Base-by-base conservation (phyloP, 2,113 vertebrate species). In the Harpagus bidentatus region DNA sequence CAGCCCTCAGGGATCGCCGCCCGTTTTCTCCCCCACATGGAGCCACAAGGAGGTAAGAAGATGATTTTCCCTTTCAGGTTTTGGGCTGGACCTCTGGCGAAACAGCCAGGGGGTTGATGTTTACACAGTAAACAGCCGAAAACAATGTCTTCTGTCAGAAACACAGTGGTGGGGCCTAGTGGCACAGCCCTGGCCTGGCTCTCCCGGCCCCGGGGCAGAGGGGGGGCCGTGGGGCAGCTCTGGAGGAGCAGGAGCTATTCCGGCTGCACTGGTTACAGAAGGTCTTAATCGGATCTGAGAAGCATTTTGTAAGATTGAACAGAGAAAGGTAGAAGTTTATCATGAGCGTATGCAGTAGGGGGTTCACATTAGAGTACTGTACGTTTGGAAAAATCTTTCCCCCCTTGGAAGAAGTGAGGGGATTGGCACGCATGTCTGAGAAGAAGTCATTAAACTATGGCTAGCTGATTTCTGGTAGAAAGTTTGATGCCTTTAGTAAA, bases 1-100 rank as follows among this genome's bases (percentile, higher is more conserved):
- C 22, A 31, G 5, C 17, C 34, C 25, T 40, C 52, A n/a, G 47
- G 18, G 48, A 40, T 32, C 29, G 40, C 53, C 4, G 0, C 22
- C 21, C 1, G 1, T 56, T 67, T 53, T 59, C 3, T 22, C 20
- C 29, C 5, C 11, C 2, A 1, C n/a, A 15, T 0, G 1, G 34
- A 59, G 21, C 48, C 10, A 2, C 29, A 6, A 16, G 29, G 11
- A 65, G 25, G 3, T 62, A 9, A 48, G 28, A 69, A 84, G 34
- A 6, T n/a, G 6, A 9, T 53, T 85, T 56, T 58, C 42, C 10
- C 65, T 79, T 43, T 66, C 13, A 1, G 29, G 36, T 86, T n/a
- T 48, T 52, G 38, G 13, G 38, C 52, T 40, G 13, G 25, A 20
- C 23, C 23, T 38, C 4, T 43, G 62, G 42, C 38, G 23, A 32